These are phyloP conservation scores for Clangula hyemalis DNA, from an alignment of 2,797 vertebrate species.

Conservation along the genomic window DNA sequence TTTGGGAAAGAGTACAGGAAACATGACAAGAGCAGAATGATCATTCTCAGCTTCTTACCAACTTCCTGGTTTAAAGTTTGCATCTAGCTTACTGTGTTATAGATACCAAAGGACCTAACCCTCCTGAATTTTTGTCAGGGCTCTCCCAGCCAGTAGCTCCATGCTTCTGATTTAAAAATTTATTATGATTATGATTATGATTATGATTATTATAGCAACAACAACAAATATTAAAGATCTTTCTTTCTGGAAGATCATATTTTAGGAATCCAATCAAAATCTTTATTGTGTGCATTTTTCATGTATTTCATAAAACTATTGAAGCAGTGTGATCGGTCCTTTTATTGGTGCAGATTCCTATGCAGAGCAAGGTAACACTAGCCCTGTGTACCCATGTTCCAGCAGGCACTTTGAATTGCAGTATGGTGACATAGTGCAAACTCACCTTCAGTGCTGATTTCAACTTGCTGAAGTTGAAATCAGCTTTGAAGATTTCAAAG, in stretches of 20 bases:
- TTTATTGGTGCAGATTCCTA: not conserved
- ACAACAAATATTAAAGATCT: rapidly evolving
- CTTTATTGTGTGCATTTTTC: not conserved
- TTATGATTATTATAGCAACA: no score
- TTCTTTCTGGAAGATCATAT: not conserved
- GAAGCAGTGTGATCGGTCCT: not conserved
- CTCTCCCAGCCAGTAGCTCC: not conserved
- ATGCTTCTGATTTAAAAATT: not conserved
- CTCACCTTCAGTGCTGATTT: not conserved
- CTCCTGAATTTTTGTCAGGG: not conserved
- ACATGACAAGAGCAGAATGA: rapidly evolving
- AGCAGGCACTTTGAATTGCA: not conserved
- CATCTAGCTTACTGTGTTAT: not conserved
- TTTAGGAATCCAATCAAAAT: not conserved
- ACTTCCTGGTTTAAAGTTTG: not conserved
- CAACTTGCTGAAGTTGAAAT: not conserved
- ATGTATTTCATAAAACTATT: not conserved
- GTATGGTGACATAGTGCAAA: not conserved
- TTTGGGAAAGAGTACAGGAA: not conserved
- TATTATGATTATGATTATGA: no score
- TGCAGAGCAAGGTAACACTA: not conserved
- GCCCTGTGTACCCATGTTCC: not conserved
- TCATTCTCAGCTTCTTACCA: not conserved
- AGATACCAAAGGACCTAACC: not conserved
- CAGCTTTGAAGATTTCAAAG: no score